These are phyloP conservation scores for Sycophila texana DNA, from an alignment of 2,888 invertebrate genomes.

Conservation along the genomic window DNA sequence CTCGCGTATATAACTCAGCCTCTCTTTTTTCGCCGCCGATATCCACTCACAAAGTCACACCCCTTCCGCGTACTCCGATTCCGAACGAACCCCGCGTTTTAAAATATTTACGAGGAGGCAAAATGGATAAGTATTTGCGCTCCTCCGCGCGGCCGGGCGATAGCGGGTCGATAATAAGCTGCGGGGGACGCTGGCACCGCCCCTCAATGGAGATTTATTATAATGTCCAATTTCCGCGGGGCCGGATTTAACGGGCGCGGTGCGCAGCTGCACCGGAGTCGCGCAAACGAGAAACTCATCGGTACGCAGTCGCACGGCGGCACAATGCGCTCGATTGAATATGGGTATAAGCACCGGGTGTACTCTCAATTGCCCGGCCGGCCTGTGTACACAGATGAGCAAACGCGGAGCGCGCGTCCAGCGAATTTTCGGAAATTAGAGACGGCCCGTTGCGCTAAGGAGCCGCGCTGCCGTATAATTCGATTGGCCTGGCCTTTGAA, in stretches of 20 bases:
- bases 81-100: too few relatives aligned
- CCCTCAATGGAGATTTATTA: constrained; percentile 19
- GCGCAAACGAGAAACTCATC: constrained; percentile 37
- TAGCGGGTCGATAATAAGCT: too few relatives aligned
- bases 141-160: too few relatives aligned
- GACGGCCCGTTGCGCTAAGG: background rate
- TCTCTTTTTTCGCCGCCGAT: background rate
- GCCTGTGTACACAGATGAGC: background rate
- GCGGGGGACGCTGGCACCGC: background rate
- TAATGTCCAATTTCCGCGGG: constrained; percentile 26
- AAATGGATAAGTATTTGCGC: too few relatives aligned
- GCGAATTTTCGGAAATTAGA: background rate
- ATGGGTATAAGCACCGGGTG: constrained; percentile 21
- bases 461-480: too few relatives aligned
- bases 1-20: background rate
- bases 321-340: constrained; percentile 33
- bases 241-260: background rate
- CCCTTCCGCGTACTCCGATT: too few relatives aligned
- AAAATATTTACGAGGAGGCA: too few relatives aligned
- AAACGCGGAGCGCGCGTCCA: background rate
- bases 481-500: too few relatives aligned
- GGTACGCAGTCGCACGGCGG: constrained; percentile 10
- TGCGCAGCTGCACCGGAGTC: background rate
- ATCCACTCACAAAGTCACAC: too few relatives aligned
- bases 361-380: constrained; percentile 20